Percentiles rank a stretch among this genome's conserved stretches.
Evolutionary conservation across 2,888 invertebrate genomes (phyloP).

Genomic region (Meiosimyza decipiens): DNA sequence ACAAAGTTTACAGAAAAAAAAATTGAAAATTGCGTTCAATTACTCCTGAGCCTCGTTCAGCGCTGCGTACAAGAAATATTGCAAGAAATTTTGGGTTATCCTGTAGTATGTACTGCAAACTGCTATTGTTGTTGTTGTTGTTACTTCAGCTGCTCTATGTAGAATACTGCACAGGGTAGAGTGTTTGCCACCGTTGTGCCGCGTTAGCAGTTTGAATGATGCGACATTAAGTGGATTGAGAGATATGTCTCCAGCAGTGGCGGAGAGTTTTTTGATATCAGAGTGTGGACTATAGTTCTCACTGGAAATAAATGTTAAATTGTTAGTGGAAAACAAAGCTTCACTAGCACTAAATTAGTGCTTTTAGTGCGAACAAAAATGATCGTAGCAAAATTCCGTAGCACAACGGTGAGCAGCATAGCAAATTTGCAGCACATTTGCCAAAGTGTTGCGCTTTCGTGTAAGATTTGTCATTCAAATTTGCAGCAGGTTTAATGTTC

Average conservation of each 20-base stretch:
- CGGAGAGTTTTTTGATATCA: too few species aligned
- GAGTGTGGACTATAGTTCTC: neutral
- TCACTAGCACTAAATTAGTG: too few species aligned
- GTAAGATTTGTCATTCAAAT: too few species aligned
- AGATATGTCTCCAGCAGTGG: neutral
- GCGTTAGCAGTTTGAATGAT: slow-evolving; percentile 16
- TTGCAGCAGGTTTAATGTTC: too few species aligned
- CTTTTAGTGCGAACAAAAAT: too few species aligned
- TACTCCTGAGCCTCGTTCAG: slow-evolving; percentile 29
- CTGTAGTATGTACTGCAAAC: neutral
- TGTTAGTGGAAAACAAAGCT: too few species aligned
- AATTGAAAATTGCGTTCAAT: slow-evolving; percentile 34
- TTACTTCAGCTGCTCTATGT: neutral
- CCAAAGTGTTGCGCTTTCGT: too few species aligned
- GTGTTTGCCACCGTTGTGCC: neutral
- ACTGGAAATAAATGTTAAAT: too few species aligned
- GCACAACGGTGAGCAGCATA: too few species aligned
- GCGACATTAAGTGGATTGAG: neutral
- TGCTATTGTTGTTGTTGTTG: neutral
- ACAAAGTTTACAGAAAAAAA: neutral
- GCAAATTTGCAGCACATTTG: too few species aligned
- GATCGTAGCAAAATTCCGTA: too few species aligned
- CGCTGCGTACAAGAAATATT: slow-evolving; percentile 25
- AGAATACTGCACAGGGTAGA: neutral
- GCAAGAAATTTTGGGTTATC: slow-evolving; percentile 29